These are phyloP conservation scores for Diplodus sargus DNA, from an alignment of 2,797 vertebrate genomes.

Conservation along the genomic window DNA sequence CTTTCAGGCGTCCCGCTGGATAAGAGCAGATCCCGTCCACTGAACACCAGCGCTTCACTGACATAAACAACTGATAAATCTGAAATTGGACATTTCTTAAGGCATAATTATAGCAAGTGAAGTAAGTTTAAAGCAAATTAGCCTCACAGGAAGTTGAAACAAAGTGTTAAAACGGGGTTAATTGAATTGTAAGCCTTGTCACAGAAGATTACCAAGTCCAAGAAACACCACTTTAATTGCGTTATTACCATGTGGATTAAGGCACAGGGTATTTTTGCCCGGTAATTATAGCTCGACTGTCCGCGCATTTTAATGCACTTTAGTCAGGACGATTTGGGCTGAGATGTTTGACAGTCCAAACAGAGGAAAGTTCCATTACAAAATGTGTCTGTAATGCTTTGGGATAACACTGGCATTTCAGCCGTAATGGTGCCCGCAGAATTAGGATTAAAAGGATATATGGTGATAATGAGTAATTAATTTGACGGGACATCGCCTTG, in stretches of 20 bases:
- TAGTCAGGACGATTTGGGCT: slow-evolving; percentile 69
- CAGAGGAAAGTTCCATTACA: slow-evolving; percentile 60
- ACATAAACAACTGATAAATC: slow-evolving; percentile 80
- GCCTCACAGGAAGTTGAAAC: slow-evolving; percentile 84
- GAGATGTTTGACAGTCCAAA: slow-evolving; percentile 67
- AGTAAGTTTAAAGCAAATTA: slow-evolving; percentile 85
- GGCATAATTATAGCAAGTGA: slow-evolving; percentile 78
- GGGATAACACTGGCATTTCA: slow-evolving; percentile 66
- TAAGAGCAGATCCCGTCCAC: slow-evolving; percentile 49
- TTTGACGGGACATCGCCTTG: slow-evolving; percentile 54
- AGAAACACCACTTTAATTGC: slow-evolving; percentile 86
- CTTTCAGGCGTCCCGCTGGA: slow-evolving; percentile 39
- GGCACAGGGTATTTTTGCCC: slow-evolving; percentile 80
- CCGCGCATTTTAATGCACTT: slow-evolving; percentile 79
- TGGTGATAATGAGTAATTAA: slow-evolving; percentile 65
- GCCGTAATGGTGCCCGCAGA: slow-evolving; percentile 46
- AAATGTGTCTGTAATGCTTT: slow-evolving; percentile 56
- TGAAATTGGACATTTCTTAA: slow-evolving; percentile 74
- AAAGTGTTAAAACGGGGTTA: slow-evolving; percentile 87
- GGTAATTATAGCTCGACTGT: slow-evolving; percentile 81
- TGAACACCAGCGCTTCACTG: slow-evolving; percentile 57
- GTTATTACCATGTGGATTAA: slow-evolving; percentile 87
- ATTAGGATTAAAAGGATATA: slow-evolving; percentile 66
- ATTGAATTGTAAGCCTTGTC: slow-evolving; percentile 88
- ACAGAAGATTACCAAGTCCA: slow-evolving; percentile 84